Percentiles rank a stretch among this genome's conserved stretches.
phyloP scores from a whole-genome alignment of 1,140 invertebrate genomes.

The Panulirus ornatus region DNA sequence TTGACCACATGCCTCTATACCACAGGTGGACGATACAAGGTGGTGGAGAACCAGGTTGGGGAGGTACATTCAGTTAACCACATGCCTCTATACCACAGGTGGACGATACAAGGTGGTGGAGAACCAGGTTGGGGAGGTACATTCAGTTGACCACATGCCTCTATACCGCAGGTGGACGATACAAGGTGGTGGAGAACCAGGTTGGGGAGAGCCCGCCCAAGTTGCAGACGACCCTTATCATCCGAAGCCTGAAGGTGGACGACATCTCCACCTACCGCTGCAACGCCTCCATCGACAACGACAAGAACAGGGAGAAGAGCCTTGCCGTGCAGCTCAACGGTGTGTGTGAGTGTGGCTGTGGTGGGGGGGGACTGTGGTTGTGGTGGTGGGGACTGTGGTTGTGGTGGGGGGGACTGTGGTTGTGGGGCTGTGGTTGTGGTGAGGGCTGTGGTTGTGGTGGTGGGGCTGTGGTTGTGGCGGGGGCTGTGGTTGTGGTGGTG shows the following conservation, averaged over 20 bases:
- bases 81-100: background rate
- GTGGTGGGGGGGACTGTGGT: no score
- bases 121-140: slow-evolving; percentile 53
- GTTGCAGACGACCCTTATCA: slow-evolving; percentile 62
- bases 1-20: background rate
- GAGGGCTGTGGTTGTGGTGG: no score
- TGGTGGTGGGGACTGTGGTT: no score
- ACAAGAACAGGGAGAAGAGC: slow-evolving; percentile 69
- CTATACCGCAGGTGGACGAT: slow-evolving; percentile 43
- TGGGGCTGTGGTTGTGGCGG: no score
- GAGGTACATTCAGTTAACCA: slow-evolving; percentile 24
- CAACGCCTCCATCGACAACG: slow-evolving; percentile 72
- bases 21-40: slow-evolving; percentile 64
- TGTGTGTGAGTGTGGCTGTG: background rate
- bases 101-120: slow-evolving; percentile 69
- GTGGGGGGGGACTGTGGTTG: no score
- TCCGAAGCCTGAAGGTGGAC: slow-evolving; percentile 27
- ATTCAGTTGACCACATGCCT: no score
- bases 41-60: slow-evolving; percentile 59
- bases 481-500: no score
- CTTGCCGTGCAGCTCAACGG: slow-evolving; percentile 71
- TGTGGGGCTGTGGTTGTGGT: no score
- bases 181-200: slow-evolving; percentile 66
- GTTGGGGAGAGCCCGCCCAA: slow-evolving; percentile 62
- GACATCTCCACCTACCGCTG: slow-evolving; percentile 70